These are phyloP conservation scores for Tridacna gigas DNA, from an alignment of 2,888 invertebrate genomes.

Conservation along the genomic window DNA sequence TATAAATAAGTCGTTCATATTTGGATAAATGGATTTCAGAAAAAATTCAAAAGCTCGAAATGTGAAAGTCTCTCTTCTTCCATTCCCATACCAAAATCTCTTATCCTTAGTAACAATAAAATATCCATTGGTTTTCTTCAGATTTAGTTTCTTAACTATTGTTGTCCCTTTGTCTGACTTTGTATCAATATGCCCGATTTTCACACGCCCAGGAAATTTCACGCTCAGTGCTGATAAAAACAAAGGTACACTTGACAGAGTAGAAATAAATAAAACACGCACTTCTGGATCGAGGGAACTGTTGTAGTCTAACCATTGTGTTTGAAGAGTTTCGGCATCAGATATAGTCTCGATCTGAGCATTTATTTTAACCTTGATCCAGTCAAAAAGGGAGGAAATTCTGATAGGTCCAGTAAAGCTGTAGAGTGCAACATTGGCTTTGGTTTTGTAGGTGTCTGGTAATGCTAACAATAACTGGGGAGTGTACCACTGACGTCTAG, in stretches of 20 bases:
- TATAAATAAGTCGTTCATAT: constrained; percentile 86
- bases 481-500: constrained; percentile 85
- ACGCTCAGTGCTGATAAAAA: constrained; percentile 86
- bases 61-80: constrained; percentile 85
- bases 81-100: constrained; percentile 84
- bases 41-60: constrained; percentile 85
- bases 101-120: constrained; percentile 85
- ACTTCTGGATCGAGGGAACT: constrained; percentile 76
- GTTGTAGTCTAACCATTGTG: constrained; percentile 82
- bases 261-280: constrained; percentile 85
- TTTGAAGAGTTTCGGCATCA: constrained; percentile 78
- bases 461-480: constrained; percentile 86
- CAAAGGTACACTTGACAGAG: constrained; percentile 85
- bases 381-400: constrained; percentile 84
- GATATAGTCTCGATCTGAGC: constrained; percentile 83
- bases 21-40: constrained; percentile 85
- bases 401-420: constrained; percentile 82
- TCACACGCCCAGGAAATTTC: constrained; percentile 86
- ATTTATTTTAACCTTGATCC: constrained; percentile 86
- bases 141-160: constrained; percentile 65
- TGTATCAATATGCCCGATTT: constrained; percentile 84
- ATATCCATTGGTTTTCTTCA: constrained; percentile 81
- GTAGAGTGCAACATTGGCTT: constrained; percentile 85
- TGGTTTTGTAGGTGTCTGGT: constrained; percentile 85
- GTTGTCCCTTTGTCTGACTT: constrained; percentile 65